Evolutionary conservation across 2,797 vertebrate species (phyloP).

Genomic region (Poecilia picta): DNA sequence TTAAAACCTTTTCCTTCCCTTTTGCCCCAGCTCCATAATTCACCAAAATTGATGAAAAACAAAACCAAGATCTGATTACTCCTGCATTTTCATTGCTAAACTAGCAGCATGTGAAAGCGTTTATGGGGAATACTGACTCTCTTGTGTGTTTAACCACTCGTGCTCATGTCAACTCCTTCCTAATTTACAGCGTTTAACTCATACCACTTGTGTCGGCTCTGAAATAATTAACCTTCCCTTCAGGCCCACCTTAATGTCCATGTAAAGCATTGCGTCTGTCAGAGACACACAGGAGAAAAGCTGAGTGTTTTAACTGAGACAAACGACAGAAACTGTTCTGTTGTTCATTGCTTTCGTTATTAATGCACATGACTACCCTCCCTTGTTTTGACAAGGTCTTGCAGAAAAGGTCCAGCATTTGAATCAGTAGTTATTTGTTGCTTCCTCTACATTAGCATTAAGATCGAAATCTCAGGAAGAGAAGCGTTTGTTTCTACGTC

Average conservation of each 20-base stretch:
- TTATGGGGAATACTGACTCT: background rate
- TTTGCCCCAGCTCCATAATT: background rate
- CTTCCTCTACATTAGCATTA: constrained; percentile 47
- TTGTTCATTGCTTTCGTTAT: constrained; percentile 38
- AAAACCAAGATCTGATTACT: constrained; percentile 3
- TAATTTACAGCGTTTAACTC: constrained; percentile 5
- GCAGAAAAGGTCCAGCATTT: constrained; percentile 28
- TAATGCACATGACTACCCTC: constrained; percentile 32
- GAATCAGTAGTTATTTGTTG: constrained; percentile 34
- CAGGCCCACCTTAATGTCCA: constrained; percentile 1
- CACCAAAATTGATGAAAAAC: background rate
- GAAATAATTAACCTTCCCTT: constrained; percentile 8
- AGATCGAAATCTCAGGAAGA: constrained; percentile 29
- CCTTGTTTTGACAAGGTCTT: constrained; percentile 26
- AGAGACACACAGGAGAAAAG: constrained; percentile 36
- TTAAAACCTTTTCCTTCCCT: background rate
- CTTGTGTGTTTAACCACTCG: background rate
- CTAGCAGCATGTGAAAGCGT: constrained; percentile 28
- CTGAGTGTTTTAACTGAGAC: constrained; percentile 51
- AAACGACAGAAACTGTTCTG: constrained; percentile 45
- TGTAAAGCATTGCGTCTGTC: constrained; percentile 10
- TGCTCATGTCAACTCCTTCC: background rate
- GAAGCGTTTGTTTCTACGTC: constrained; percentile 12
- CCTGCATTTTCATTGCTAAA: constrained; percentile 4
- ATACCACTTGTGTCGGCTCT: background rate